Conservation (phyloP, 2,888 invertebrate genomes). For the Tillus elongatus region DNA sequence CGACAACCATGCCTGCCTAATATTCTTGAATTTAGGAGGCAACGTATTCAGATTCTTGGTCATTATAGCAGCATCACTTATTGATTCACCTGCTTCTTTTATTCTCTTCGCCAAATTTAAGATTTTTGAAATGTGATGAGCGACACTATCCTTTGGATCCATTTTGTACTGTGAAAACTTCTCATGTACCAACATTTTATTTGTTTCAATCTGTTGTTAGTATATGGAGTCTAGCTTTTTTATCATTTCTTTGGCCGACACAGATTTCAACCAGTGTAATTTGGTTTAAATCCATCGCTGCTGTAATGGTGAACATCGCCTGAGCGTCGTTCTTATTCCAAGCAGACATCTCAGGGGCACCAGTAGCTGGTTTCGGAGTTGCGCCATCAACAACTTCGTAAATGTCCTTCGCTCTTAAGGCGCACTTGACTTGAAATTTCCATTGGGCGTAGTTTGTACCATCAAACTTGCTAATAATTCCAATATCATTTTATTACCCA, state of each 20-base stretch:
- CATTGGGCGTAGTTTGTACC: slow-evolving; percentile 13
- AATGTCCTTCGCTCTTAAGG: slow-evolving; percentile 11
- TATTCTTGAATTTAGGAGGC: slow-evolving; percentile 13
- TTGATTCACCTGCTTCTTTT: slow-evolving; percentile 18
- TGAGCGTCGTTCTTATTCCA: slow-evolving; percentile 20
- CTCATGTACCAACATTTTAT: slow-evolving; percentile 25
- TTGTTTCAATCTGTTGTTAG: slow-evolving; percentile 18
- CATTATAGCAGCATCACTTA: slow-evolving; percentile 20
- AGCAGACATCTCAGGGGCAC: not conserved
- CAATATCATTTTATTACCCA: no score
- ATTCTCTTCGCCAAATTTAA: slow-evolving; percentile 24
- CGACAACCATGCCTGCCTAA: no score
- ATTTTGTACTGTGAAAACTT: slow-evolving; percentile 23
- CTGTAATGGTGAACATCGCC: slow-evolving; percentile 19
- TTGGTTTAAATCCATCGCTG: slow-evolving; percentile 20
- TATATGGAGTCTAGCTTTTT: slow-evolving; percentile 22
- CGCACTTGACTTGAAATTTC: slow-evolving; percentile 17
- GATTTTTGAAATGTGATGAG: slow-evolving; percentile 26
- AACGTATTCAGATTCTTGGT: slow-evolving; percentile 19
- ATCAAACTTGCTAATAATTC: slow-evolving; percentile 11
- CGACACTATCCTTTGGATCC: slow-evolving; percentile 21
- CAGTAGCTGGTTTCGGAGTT: slow-evolving; percentile 4
- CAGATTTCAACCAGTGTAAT: slow-evolving; percentile 24
- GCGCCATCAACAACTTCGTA: slow-evolving; percentile 1
- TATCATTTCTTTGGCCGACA: slow-evolving; percentile 20